These are phyloP conservation scores for Maccullochella peelii DNA, from an alignment of 2,113 vertebrate species.

Conservation along the genomic window DNA sequence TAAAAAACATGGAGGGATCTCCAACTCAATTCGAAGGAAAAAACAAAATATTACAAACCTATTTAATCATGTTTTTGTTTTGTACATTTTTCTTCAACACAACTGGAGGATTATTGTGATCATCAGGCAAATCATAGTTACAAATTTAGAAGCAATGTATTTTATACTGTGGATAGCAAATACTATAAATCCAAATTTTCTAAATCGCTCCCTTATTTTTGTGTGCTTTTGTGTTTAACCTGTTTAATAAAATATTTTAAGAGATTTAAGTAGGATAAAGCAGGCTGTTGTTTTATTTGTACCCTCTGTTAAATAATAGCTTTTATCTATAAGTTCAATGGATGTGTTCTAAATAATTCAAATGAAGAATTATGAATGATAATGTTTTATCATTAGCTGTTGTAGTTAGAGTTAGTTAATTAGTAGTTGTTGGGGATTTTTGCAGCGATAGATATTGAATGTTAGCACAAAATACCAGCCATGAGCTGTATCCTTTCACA, in stretches of 20 bases:
- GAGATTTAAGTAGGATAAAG: not conserved
- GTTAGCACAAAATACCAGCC: not conserved
- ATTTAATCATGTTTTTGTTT: not conserved
- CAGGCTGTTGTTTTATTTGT: not conserved
- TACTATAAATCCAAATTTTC: not conserved
- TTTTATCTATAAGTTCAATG: not conserved
- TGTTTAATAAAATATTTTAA: not conserved
- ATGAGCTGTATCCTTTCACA: conserved; percentile 4
- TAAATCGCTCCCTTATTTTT: not conserved
- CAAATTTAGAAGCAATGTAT: not conserved
- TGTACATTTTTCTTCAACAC: not conserved
- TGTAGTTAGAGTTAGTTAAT: no score
- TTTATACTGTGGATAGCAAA: not conserved
- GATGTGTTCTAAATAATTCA: not conserved
- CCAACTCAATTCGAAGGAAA: not conserved
- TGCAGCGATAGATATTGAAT: not conserved
- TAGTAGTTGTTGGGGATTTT: not conserved
- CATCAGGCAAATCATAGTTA: not conserved
- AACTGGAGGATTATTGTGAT: not conserved
- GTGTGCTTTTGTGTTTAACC: not conserved
- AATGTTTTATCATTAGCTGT: not conserved
- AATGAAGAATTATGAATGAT: not conserved
- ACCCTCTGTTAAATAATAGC: no score
- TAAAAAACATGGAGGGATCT: no score
- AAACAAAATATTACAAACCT: not conserved